phyloP scores from a whole-genome alignment of 2,888 invertebrate genomes.

The Plagodis pulveraria region DNA sequence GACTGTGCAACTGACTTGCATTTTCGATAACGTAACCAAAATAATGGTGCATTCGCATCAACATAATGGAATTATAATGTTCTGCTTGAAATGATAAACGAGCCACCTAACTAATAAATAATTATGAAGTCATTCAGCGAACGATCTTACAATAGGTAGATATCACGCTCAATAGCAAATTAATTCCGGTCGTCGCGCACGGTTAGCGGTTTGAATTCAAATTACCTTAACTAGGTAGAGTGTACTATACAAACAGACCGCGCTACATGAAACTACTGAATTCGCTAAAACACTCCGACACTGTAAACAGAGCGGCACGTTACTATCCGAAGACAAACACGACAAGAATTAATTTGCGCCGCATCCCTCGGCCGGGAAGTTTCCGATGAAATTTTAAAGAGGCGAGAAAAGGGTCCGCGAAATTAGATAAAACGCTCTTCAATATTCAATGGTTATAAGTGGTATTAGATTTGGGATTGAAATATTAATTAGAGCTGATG shows the following conservation, averaged over 20 bases:
- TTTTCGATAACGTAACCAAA: conserved; percentile 7
- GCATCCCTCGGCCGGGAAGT: conserved; percentile 37
- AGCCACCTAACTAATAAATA: conserved; percentile 16
- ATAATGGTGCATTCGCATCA: conserved; percentile 19
- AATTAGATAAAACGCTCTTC: conserved; percentile 42
- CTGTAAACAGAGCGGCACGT: conserved; percentile 10
- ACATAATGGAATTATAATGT: conserved; percentile 29
- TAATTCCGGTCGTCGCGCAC: conserved; percentile 17
- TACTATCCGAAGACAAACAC: conserved; percentile 19
- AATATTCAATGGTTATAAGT: conserved; percentile 41
- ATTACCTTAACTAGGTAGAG: conserved; percentile 11
- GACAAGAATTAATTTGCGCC: conserved; percentile 27
- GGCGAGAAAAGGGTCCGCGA: conserved; percentile 38
- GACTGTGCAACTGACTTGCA: conserved; percentile 25
- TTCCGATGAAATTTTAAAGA: conserved; percentile 48
- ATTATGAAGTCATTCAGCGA: conserved; percentile 1
- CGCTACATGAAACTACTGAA: conserved; percentile 15
- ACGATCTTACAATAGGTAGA: background rate
- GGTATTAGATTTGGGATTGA: conserved; percentile 37
- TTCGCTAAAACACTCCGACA: conserved; percentile 4
- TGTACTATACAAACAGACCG: background rate
- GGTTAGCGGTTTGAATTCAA: conserved; percentile 18
- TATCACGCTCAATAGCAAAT: conserved; percentile 19
- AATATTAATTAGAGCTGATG: conserved; percentile 35
- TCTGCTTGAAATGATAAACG: conserved; percentile 22